Conservation (phyloP, 2,888 invertebrate genomes). For the Protodeltote pygarga region DNA sequence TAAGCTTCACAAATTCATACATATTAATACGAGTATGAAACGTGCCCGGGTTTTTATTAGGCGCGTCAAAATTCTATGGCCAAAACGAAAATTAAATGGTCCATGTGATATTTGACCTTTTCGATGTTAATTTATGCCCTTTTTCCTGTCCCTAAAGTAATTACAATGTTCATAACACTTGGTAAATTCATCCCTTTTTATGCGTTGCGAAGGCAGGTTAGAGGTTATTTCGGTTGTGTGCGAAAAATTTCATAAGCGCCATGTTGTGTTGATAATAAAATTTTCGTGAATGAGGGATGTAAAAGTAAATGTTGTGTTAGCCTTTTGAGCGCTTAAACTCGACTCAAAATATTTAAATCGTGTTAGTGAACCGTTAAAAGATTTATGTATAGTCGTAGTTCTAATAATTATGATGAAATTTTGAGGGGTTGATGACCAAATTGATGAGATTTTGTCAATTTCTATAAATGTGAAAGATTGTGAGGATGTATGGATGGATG, state of each 20-base stretch:
- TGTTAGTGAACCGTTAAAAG: too few species aligned
- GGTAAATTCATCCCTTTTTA: slow-evolving; percentile 39
- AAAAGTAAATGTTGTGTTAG: too few species aligned
- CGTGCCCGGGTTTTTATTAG: slow-evolving; percentile 71
- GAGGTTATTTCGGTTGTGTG: slow-evolving; percentile 17
- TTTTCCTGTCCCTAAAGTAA: slow-evolving; percentile 46
- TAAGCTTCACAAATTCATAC: slow-evolving; percentile 69
- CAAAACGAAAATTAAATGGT: slow-evolving; percentile 71
- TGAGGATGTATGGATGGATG: too few species aligned
- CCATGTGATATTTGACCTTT: slow-evolving; percentile 63
- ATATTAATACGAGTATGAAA: slow-evolving; percentile 69
- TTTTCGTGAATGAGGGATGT: background rate
- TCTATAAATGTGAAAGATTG: too few species aligned
- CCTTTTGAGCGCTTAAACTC: too few species aligned
- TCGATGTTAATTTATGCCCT: slow-evolving; percentile 64
- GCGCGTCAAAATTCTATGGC: slow-evolving; percentile 65
- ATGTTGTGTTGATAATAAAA: background rate
- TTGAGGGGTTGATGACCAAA: too few species aligned
- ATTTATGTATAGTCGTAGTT: too few species aligned
- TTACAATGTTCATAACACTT: slow-evolving; percentile 44
- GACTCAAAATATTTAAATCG: too few species aligned
- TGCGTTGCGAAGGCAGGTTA: slow-evolving; percentile 16
- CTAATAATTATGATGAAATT: too few species aligned
- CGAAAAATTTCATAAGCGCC: slow-evolving; percentile 20
- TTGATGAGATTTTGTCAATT: too few species aligned